These are phyloP conservation scores for Leptobrachium leishanense DNA, from an alignment of 2,113 vertebrate genomes.

Conservation along the genomic window DNA sequence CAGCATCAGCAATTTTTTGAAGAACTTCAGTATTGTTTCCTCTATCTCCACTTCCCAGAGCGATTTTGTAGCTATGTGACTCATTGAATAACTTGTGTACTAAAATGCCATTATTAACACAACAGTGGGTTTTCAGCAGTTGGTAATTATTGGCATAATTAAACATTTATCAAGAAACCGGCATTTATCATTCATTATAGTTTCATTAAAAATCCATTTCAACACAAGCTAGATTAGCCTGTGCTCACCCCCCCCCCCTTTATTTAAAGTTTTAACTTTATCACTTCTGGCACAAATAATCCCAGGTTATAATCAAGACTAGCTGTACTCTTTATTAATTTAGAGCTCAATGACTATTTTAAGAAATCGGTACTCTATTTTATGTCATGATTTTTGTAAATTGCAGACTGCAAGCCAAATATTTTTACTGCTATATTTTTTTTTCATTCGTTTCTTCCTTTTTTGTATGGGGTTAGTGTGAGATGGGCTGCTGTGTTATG, in stretches of 20 bases:
- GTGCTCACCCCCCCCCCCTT: constrained; percentile 52
- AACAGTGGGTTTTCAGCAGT: constrained; percentile 83
- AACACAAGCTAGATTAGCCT: constrained; percentile 72
- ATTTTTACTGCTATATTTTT: constrained; percentile 15
- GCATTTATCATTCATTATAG: constrained; percentile 85
- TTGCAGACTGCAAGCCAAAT: constrained; percentile 36
- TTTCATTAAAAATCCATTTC: constrained; percentile 83
- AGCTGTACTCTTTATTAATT: constrained; percentile 42
- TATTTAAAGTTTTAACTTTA: constrained; percentile 68
- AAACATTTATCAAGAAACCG: constrained; percentile 83
- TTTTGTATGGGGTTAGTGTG: constrained; percentile 43
- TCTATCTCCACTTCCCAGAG: constrained; percentile 69
- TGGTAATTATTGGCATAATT: constrained; percentile 88
- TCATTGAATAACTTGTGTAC: constrained; percentile 75
- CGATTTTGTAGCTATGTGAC: constrained; percentile 74
- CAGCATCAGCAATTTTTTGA: neutral
- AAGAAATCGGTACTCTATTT: constrained; percentile 43
- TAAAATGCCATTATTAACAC: constrained; percentile 83
- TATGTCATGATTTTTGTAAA: constrained; percentile 42
- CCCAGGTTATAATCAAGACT: constrained; percentile 52
- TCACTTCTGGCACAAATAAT: constrained; percentile 66
- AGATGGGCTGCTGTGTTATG: constrained; percentile 44
- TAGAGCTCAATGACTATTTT: constrained; percentile 50
- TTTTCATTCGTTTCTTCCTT: neutral
- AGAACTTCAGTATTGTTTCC: constrained; percentile 5